A percentile compares a stretch with the other conserved stretches of the same genome.
Evolutionary conservation across 2,113 vertebrate species (phyloP).

Genomic region (Geothlypis trichas): DNA sequence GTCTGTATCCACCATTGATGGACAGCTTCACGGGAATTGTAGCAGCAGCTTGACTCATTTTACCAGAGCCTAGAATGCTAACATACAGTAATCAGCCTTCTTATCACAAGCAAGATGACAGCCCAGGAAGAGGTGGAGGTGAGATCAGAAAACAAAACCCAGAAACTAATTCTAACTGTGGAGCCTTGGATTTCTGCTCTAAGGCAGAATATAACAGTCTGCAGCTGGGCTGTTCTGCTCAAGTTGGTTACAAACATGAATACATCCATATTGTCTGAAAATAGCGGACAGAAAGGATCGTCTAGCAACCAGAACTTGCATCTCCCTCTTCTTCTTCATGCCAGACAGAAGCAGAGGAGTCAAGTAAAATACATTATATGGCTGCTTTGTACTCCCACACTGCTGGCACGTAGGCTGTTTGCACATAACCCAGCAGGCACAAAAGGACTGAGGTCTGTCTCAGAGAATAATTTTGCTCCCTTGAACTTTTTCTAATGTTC

Average conservation of each 20-base stretch:
- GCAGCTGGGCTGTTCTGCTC: not conserved
- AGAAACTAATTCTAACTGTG: not conserved
- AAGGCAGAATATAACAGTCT: not conserved
- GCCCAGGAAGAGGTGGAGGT: not conserved
- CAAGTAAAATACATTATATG: not conserved
- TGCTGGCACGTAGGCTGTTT: not conserved
- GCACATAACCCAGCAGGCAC: not conserved
- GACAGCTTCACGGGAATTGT: not conserved
- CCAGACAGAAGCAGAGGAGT: not conserved
- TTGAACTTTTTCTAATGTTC: not conserved
- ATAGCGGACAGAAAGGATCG: not conserved
- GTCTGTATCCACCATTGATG: not conserved
- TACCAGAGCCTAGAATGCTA: not conserved
- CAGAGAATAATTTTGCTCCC: not conserved
- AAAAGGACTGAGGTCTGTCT: not conserved
- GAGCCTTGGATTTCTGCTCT: not conserved
- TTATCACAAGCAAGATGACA: not conserved
- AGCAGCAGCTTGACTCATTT: not conserved
- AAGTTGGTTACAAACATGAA: not conserved
- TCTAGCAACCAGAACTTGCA: not conserved
- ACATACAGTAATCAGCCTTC: not conserved
- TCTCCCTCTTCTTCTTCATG: not conserved
- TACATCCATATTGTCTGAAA: not conserved
- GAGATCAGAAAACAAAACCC: not conserved
- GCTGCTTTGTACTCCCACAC: not conserved